phyloP scores from a whole-genome alignment of 2,113 vertebrate genomes.

The Serilophus lunatus region DNA sequence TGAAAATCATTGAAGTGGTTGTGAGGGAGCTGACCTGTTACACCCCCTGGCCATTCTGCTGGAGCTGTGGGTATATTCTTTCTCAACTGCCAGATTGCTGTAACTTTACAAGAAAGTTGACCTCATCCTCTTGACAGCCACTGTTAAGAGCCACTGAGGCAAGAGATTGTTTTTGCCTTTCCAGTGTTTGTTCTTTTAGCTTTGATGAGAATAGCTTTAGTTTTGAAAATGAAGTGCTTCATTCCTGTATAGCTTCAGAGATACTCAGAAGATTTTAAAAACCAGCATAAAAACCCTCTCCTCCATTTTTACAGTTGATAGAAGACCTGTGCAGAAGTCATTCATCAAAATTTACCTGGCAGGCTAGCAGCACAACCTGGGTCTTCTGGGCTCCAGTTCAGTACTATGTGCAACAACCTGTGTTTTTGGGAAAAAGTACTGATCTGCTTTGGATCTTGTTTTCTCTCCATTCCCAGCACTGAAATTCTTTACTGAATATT shows the following conservation, averaged over 20 bases:
- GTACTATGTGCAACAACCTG: not conserved
- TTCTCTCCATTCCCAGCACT: not conserved
- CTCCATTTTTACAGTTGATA: not conserved
- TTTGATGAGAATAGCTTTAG: not conserved
- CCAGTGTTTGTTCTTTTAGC: not conserved
- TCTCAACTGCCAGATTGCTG: slow-evolving; percentile 7
- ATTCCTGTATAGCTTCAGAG: not conserved
- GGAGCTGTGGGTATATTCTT: not conserved
- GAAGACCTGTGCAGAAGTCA: not conserved
- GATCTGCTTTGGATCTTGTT: not conserved
- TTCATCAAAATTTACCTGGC: not conserved
- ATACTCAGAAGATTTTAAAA: not conserved
- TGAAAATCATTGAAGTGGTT: not conserved
- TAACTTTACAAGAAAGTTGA: not conserved
- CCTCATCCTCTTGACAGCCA: not conserved
- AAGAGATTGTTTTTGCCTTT: not conserved
- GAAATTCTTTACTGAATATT: not conserved
- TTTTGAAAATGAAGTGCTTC: not conserved
- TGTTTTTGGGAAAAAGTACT: not conserved
- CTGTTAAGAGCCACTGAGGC: not conserved
- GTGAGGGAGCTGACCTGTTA: slow-evolving; percentile 13
- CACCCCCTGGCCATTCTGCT: not conserved
- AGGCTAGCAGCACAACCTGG: not conserved
- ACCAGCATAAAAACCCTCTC: not conserved
- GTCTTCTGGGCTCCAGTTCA: not conserved